phyloP scores from a whole-genome alignment of 2,888 invertebrate species.

The Rhingia rostrata region DNA sequence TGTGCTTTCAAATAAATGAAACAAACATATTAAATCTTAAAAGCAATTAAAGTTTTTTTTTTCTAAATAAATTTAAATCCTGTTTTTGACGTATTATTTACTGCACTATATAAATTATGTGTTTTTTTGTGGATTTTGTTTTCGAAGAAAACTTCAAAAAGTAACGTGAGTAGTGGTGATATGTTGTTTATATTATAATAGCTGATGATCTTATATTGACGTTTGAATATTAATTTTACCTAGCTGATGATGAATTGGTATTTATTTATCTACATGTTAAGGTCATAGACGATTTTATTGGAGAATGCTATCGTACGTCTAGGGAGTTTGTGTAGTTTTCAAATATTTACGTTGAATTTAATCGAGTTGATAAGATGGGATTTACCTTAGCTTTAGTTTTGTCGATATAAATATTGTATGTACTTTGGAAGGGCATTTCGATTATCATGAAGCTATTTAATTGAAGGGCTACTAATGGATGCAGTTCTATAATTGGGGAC shows the following conservation, averaged over 20 bases:
- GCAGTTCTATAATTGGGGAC: too few species aligned
- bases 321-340: not conserved
- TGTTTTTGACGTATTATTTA: constrained; percentile 63
- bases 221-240: not conserved
- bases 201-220: not conserved
- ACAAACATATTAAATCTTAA: not conserved
- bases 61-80: constrained; percentile 40
- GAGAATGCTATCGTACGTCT: not conserved
- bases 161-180: constrained; percentile 56
- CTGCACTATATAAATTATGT: constrained; percentile 66
- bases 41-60: not conserved
- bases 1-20: not conserved
- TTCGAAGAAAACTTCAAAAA: constrained; percentile 75
- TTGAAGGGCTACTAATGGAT: too few species aligned
- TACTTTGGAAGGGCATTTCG: too few species aligned
- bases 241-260: too few species aligned
- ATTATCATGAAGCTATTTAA: too few species aligned
- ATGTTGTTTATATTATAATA: not conserved
- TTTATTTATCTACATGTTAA: not conserved
- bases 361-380: not conserved
- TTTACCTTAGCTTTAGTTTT: too few species aligned
- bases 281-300: not conserved
- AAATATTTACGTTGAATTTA: not conserved
- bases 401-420: too few species aligned
- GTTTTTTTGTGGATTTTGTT: constrained; percentile 74